Evolutionary conservation across 1,140 invertebrate species (phyloP), one percentile per base, ranked within the genome.

Genomic region (Xylocopa sonorina): DNA sequence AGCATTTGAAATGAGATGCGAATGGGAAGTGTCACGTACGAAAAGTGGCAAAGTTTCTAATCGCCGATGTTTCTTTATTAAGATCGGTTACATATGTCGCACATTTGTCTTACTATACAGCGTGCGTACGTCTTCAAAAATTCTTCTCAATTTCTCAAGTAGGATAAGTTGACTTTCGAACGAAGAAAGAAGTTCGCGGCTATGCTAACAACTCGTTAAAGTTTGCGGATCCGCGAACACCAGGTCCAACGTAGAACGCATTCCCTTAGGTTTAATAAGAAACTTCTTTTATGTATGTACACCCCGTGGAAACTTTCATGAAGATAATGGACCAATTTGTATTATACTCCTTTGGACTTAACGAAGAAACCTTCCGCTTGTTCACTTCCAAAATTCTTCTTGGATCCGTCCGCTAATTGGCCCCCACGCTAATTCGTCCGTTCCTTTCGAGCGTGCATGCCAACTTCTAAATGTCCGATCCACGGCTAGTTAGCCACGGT

Each of bases 261-360:
- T 38, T 43, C 27, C 34, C 60, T 1, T 4, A 43, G 50, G 38
- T 66, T 55, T 55, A 53, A 67, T 66, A 53, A 43, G 27, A 24
- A 38, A 38, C 10, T 66, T 63, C 16, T 38, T 29, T 14, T 5
- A n/a, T n/a, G n/a, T 2, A 43, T 43, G 29, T 34, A 18, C 27
- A 9, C 5, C 9, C n/a, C n/a, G n/a, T n/a, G 7, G n/a, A 18
- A 43, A 73, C n/a, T 63, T 34, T 34, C 18, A 7, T 16, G 16
- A 24, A 32, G n/a, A 57, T 41, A 69, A 69, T 60, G 27, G 46
- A 53, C 14, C 57, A 16, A 73, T 62, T 50, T 38, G 41, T 27
- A 21, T 24, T 2, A 62, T 62, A 62, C 38, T 24, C 32, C 5
- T 12, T 21, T 18, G n/a, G 24, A 0, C 29, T n/a, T 7, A 1